A percentile compares a stretch with the other conserved stretches of the same genome.
Evolutionary conservation across 2,113 vertebrate genomes (phyloP).

Genomic region (Pachycephala philippinensis): DNA sequence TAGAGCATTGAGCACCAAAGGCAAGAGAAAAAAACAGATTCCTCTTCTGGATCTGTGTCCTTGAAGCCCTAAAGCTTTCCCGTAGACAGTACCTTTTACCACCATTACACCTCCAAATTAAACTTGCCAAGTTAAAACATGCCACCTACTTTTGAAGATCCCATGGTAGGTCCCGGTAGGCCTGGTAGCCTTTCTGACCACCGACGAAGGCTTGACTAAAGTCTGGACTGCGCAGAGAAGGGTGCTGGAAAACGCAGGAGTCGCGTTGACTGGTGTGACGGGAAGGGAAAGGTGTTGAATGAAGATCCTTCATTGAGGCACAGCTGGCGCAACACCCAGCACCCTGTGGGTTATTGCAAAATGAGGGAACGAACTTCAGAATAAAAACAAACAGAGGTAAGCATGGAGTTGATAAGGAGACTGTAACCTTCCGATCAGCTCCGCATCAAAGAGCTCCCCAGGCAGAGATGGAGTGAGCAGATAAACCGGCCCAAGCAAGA

Average conservation of each 20-base stretch:
- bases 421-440: slow-evolving; percentile 38
- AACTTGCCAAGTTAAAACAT: not conserved
- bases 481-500: slow-evolving; percentile 12
- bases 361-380: slow-evolving; percentile 33
- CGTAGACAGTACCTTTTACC: not conserved
- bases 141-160: slow-evolving; percentile 62
- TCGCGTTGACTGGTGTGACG: slow-evolving; percentile 11
- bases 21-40: not conserved
- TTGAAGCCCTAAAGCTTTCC: not conserved
- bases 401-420: slow-evolving; percentile 59
- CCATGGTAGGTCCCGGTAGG: slow-evolving; percentile 51
- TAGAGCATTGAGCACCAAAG: not conserved
- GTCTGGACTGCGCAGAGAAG: not conserved
- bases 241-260: slow-evolving; percentile 45
- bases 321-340: slow-evolving; percentile 34
- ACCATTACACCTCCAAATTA: not conserved
- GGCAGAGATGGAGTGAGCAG: slow-evolving; percentile 52
- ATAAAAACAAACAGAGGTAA: slow-evolving; percentile 55
- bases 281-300: slow-evolving; percentile 48
- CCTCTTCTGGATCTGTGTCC: not conserved
- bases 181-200: slow-evolving; percentile 41
- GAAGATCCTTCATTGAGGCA: slow-evolving; percentile 64
- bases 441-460: slow-evolving; percentile 11
- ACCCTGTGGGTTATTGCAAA: slow-evolving; percentile 58
- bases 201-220: slow-evolving; percentile 40